Evolutionary conservation across 2,888 invertebrate species (phyloP), one percentile per base, ranked within the genome.

Genomic region (Drosophila dives): DNA sequence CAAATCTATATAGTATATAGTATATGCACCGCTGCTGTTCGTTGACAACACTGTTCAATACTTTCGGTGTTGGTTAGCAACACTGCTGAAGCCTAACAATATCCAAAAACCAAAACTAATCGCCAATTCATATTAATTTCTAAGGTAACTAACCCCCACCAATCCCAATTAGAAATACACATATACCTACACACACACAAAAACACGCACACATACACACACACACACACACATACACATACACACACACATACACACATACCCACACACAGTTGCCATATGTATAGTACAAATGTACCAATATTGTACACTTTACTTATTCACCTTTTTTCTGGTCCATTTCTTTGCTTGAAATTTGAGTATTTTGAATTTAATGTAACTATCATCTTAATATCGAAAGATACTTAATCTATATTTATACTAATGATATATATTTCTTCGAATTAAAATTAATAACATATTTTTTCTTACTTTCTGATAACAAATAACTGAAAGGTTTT

Each of bases 61-160:
- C 60, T 63, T 34, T 58, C 40, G 72, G 83, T 80, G 77, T 62
- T 81, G 77, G 72, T 42, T 71, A 80, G 70, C 82, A 81, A 70
- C 36, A 54, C 36, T 17, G 36, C 64, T 55, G 83, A 83, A 80
- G 77, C 67, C 72, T 71, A 83, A 72, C 71, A 78, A 78, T 49
- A 63, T 54, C 32, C 36, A 70, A 36, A 29, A 72, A n/a, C 64
- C 72, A 83, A 83, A 88, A 85, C 89, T 86, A 88, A 85, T 90
- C 85, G 89, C 69, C 85, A 85, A 88, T 74, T 90, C 90, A 85
- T 90, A 88, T 89, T 81, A 81, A 64, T 75, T 78, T 69, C 75
- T 87, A 90, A 89, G 89, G 89, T 89, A 89, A 89, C 89, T 91
- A 91, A 89, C 84, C 83, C 65, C 26, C 55, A 12, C 55, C 55